phyloP scores from a whole-genome alignment of 2,888 invertebrate genomes.

The Cantharis flavilabris region DNA sequence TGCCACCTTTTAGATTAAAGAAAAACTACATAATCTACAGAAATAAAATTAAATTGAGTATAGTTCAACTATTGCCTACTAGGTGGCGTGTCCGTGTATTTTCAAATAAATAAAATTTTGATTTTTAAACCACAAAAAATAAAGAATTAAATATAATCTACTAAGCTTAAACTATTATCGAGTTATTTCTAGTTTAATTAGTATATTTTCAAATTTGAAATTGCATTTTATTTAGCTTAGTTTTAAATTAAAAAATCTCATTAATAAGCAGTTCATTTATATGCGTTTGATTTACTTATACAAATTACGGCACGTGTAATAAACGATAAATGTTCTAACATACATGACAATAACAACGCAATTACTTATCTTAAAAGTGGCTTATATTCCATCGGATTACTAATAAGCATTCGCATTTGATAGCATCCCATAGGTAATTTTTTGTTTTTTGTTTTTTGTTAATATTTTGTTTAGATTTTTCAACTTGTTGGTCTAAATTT shows the following conservation, averaged over 20 bases:
- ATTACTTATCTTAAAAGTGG: background rate
- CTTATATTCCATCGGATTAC: background rate
- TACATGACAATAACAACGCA: background rate
- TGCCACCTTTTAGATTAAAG: background rate
- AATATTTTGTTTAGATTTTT: too few species aligned
- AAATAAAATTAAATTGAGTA: background rate
- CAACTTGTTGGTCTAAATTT: too few species aligned
- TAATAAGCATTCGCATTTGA: background rate
- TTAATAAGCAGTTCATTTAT: background rate
- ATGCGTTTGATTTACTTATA: background rate
- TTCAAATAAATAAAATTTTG: background rate
- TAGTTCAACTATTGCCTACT: background rate
- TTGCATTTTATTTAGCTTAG: background rate
- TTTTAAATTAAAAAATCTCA: background rate
- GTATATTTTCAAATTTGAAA: background rate
- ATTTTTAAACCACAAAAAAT: too few species aligned
- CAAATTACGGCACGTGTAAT: background rate
- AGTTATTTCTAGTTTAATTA: background rate
- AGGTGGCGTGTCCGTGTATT: background rate
- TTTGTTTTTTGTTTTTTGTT: too few species aligned
- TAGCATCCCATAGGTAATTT: background rate
- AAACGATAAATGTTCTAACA: background rate
- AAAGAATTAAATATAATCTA: background rate
- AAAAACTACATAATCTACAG: background rate
- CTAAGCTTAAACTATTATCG: background rate